Evolutionary conservation across 1,140 invertebrate genomes (phyloP), one percentile per base, ranked within the genome.

Genomic region (Lepidurus packardi): DNA sequence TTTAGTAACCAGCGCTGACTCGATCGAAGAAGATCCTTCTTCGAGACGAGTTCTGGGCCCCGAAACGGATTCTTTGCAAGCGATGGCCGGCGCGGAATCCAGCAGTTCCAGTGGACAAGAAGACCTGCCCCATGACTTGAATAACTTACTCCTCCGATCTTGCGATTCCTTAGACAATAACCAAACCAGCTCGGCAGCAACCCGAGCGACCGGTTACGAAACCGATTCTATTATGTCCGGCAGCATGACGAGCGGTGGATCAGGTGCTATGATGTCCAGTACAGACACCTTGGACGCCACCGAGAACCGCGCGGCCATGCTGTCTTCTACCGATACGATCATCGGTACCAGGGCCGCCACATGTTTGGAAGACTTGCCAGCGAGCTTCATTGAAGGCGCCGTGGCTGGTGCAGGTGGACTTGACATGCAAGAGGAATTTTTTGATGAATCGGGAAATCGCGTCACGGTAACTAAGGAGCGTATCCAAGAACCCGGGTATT

Each of bases 181-280:
- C 10, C 76, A 47, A 6, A 90, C 90, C 0, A 92, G 91, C 81
- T 93, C 92, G 1, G 91, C 91, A 16, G 92, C 91, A 0, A 93
- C 92, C 0, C 89, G 92, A 82, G 92, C 92, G 21, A 93, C 92
- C n/a, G 92, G 92, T 81, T 92, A 91, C 82, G 92, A 93, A 84
- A 91, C 90, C 0, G 92, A 93, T 82, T 93, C 92, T 0, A 88
- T 92, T 24, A 92, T 92, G 90, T 93, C 92, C 6, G 91, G 91
- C 21, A 93, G 92, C 84, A 88, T 93, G 65, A 92, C 92, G 43
- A 93, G 92, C 84, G 90, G 89, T 82, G 91, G 90, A 79, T 91
- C 90, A 74, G 91, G 90, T 82, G 92, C 91, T 13, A 90, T 92
- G 90, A 88, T 92, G 2, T 91, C 90, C 0, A 91, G 90, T 16